These are phyloP conservation scores for Drosophila pectinifera DNA, from an alignment of 1,140 invertebrate species.

Conservation along the genomic window DNA sequence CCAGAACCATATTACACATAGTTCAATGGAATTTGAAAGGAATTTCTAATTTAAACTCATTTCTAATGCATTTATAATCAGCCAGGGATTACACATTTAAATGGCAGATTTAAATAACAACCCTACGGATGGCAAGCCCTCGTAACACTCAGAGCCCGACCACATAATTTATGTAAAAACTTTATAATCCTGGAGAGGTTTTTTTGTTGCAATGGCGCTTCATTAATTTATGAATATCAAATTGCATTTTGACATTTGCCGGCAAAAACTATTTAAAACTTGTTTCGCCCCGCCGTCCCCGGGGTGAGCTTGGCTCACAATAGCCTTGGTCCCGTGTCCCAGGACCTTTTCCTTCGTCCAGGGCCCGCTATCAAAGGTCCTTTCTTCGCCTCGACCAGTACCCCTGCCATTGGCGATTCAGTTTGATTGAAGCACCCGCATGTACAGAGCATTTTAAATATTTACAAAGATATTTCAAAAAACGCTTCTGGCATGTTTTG, in stretches of 20 bases:
- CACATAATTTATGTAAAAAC: constrained; percentile 74
- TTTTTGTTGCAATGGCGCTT: constrained; percentile 64
- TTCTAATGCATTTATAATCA: constrained; percentile 61
- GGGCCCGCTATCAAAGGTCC: constrained; percentile 15
- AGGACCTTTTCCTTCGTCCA: constrained; percentile 9
- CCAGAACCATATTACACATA: background rate
- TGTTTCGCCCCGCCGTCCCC: constrained; percentile 25
- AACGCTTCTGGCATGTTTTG: constrained; percentile 80
- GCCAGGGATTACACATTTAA: constrained; percentile 62
- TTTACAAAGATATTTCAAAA: constrained; percentile 84
- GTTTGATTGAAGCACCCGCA: constrained; percentile 82
- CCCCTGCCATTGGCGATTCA: constrained; percentile 55
- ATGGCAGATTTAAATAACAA: constrained; percentile 53
- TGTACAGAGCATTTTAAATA: constrained; percentile 82
- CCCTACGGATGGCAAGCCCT: constrained; percentile 6
- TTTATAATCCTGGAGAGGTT: constrained; percentile 52
- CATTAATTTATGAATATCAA: constrained; percentile 83
- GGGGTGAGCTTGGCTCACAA: constrained; percentile 16
- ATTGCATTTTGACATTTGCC: constrained; percentile 77
- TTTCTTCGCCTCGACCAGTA: constrained; percentile 18
- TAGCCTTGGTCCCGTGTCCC: constrained; percentile 19
- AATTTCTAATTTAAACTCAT: constrained; percentile 26
- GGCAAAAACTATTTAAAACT: constrained; percentile 82
- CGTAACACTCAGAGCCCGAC: background rate
- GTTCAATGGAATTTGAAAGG: constrained; percentile 21